phyloP scores from a whole-genome alignment of 2,797 vertebrate species.

The Acrossocheilus fasciatus region DNA sequence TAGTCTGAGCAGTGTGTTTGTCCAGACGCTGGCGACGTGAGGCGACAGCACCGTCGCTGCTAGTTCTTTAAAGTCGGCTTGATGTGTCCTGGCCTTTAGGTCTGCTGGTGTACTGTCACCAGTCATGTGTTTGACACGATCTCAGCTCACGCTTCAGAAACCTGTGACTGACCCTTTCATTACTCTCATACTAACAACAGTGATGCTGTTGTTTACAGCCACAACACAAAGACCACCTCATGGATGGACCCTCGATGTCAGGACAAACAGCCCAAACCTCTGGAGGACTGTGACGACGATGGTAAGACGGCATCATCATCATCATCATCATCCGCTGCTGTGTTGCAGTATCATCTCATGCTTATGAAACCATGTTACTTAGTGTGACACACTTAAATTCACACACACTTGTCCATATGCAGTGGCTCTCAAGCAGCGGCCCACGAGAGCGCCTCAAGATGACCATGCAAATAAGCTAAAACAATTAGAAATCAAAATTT shows the following conservation, averaged over 20 bases:
- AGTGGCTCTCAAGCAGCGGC: neutral
- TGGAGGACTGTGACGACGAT: slow-evolving; percentile 99
- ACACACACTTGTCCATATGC: no score
- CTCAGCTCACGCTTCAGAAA: neutral
- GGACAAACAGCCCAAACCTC: slow-evolving; percentile 92
- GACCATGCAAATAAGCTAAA: neutral
- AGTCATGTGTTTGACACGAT: neutral
- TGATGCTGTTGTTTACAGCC: slow-evolving; percentile 82
- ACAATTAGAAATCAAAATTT: neutral
- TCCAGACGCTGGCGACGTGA: no score
- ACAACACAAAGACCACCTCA: slow-evolving; percentile 99
- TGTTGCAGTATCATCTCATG: neutral
- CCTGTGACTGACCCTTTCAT: neutral
- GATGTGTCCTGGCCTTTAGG: neutral
- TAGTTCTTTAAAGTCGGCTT: no score
- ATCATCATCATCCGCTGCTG: no score
- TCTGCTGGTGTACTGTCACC: neutral
- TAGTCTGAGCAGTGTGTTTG: no score
- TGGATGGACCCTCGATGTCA: slow-evolving; percentile 98
- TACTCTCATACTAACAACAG: neutral
- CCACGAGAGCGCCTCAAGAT: neutral
- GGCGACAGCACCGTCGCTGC: neutral
- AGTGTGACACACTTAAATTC: neutral
- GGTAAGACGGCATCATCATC: slow-evolving; percentile 75
- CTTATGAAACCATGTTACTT: neutral